Evolutionary conservation across 2,888 invertebrate species (phyloP).

Genomic region (Lasioglossum leucozonium): DNA sequence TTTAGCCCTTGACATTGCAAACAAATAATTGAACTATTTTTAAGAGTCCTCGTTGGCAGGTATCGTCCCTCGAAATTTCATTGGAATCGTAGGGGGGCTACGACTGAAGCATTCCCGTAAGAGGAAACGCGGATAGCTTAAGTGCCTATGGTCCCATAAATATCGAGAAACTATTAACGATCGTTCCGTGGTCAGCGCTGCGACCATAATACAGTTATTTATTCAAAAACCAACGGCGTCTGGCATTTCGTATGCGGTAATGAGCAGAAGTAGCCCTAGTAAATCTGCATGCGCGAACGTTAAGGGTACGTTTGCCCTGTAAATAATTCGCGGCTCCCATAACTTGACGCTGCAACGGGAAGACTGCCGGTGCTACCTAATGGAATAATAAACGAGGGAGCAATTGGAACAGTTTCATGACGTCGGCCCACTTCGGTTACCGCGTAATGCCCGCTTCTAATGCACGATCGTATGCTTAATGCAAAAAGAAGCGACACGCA

Average conservation of each 20-base stretch:
- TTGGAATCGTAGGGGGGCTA: neutral
- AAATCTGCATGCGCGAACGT: constrained; percentile 67
- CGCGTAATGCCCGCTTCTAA: constrained; percentile 34
- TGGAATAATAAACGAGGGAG: constrained; percentile 78
- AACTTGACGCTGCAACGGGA: constrained; percentile 72
- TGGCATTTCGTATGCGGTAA: constrained; percentile 66
- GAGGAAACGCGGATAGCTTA: neutral
- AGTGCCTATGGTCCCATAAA: constrained; percentile 25
- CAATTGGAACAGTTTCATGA: constrained; percentile 75
- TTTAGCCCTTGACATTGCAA: neutral
- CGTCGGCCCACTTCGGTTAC: constrained; percentile 59
- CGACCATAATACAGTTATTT: constrained; percentile 53
- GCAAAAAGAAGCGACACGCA: constrained; percentile 5
- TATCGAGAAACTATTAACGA: constrained; percentile 57
- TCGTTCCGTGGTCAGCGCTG: constrained; percentile 15
- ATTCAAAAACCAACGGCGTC: constrained; percentile 54
- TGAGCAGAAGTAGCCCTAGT: constrained; percentile 61
- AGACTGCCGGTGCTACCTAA: constrained; percentile 71
- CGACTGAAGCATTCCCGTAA: neutral
- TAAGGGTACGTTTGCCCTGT: constrained; percentile 67
- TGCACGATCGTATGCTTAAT: constrained; percentile 22
- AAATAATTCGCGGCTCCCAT: constrained; percentile 70
- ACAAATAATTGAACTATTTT: neutral
- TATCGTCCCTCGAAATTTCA: neutral
- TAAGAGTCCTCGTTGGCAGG: no score